Evolutionary conservation across 2,888 invertebrate species (phyloP).

Genomic region (Eurytoma adleriae): DNA sequence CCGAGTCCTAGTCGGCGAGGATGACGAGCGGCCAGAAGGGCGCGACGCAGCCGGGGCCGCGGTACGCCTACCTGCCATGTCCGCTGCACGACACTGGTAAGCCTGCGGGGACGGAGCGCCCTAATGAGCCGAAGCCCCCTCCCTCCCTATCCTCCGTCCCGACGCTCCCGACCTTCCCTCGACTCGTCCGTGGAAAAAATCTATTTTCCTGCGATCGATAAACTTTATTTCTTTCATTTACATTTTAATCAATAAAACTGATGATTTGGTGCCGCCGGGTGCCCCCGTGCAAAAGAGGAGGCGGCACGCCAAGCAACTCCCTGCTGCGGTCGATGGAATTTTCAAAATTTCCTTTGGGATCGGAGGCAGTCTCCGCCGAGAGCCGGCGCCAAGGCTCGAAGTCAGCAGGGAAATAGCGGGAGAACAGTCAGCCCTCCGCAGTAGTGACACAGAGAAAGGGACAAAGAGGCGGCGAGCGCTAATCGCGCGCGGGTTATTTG

Average conservation of each 20-base stretch:
- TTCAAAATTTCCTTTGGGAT: conserved; percentile 3
- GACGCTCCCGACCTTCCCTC: background rate
- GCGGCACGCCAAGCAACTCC: background rate
- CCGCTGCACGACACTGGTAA: conserved; percentile 64
- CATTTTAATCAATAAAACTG: background rate
- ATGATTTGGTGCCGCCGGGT: background rate
- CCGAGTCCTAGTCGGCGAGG: conserved; percentile 62
- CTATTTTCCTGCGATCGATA: background rate
- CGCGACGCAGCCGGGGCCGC: conserved; percentile 64
- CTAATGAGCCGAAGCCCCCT: background rate
- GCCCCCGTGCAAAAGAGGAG: background rate
- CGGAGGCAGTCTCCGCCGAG: background rate
- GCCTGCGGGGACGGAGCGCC: background rate
- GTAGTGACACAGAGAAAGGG: background rate
- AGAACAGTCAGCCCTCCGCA: background rate
- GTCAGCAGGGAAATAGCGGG: conserved; percentile 18
- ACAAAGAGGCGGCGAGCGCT: background rate
- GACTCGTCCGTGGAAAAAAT: too few relatives aligned
- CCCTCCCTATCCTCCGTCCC: background rate
- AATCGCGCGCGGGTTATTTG: background rate
- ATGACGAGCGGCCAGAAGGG: conserved; percentile 71
- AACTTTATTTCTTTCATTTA: background rate
- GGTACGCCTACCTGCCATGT: conserved; percentile 72
- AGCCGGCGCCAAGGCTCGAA: background rate
- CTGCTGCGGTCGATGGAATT: conserved; percentile 21